Percentiles rank a stretch among this genome's conserved stretches.
Conservation (phyloP, 2,113 vertebrate species). For the Charina bottae region DNA sequence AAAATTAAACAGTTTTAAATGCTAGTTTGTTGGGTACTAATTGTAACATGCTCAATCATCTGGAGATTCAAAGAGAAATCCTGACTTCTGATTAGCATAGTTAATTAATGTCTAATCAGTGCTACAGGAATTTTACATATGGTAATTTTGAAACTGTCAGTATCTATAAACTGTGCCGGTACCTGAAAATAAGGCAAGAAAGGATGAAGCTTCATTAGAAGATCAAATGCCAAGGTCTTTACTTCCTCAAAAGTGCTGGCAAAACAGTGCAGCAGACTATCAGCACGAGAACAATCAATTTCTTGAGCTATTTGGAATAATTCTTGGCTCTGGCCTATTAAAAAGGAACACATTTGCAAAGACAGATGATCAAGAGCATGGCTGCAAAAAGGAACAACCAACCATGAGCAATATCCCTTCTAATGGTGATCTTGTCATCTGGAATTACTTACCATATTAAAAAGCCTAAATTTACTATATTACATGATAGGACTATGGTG, state of each 20-base stretch:
- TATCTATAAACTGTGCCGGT: slow-evolving; percentile 21
- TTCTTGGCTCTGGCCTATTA: slow-evolving; percentile 60
- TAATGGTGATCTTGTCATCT: not conserved
- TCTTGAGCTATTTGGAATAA: slow-evolving; percentile 81
- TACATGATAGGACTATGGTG: not conserved
- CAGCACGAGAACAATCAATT: slow-evolving; percentile 77
- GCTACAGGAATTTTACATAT: not conserved
- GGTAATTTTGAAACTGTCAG: not conserved
- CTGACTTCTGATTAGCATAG: not conserved
- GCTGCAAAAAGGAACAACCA: not conserved
- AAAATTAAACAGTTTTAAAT: not conserved
- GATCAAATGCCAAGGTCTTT: slow-evolving; percentile 83
- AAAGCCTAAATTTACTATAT: not conserved
- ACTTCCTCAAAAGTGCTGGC: slow-evolving; percentile 94
- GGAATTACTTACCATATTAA: not conserved
- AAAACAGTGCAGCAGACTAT: slow-evolving; percentile 84
- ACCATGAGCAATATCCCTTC: not conserved
- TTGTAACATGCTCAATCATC: not conserved
- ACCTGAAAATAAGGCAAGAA: slow-evolving; percentile 83
- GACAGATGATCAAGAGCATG: not conserved
- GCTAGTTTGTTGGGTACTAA: not conserved
- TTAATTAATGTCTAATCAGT: not conserved
- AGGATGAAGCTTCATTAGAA: slow-evolving; percentile 83
- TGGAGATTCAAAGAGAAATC: not conserved
- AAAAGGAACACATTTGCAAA: slow-evolving; percentile 39